Conservation (phyloP, 2,797 vertebrate genomes). For the Channa striata region DNA sequence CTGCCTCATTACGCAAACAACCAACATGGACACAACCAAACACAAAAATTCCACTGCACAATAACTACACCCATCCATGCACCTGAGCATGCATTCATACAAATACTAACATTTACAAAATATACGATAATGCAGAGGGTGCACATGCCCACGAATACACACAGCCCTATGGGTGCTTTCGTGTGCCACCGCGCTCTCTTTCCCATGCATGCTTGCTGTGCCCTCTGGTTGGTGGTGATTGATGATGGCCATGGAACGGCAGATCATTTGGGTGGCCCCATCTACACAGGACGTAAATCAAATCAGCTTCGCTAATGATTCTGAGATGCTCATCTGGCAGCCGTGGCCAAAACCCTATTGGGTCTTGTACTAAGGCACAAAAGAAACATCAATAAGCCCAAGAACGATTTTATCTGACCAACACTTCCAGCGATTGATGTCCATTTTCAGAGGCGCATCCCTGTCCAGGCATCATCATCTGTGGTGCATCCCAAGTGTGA, state of each 20-base stretch:
- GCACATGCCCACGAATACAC: constrained; percentile 46
- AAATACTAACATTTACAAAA: constrained; percentile 31
- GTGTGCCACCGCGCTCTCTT: constrained; percentile 74
- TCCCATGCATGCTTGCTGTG: constrained; percentile 77
- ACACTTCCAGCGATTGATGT: constrained; percentile 68
- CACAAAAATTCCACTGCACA: constrained; percentile 6
- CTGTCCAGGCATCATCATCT: constrained; percentile 39
- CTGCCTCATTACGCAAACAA: background rate
- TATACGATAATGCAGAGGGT: constrained; percentile 33
- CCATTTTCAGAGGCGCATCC: constrained; percentile 46
- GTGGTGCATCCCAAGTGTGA: constrained; percentile 40
- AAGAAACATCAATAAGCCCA: constrained; percentile 81
- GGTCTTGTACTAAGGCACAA: constrained; percentile 72
- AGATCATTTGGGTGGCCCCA: constrained; percentile 88
- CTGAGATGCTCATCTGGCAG: constrained; percentile 83
- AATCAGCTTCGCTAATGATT: constrained; percentile 87
- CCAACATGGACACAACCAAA: background rate
- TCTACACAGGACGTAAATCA: constrained; percentile 88
- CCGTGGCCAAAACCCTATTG: constrained; percentile 75
- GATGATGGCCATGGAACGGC: constrained; percentile 84
- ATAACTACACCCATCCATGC: background rate
- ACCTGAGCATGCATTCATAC: background rate
- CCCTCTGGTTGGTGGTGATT: constrained; percentile 88
- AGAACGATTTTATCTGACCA: constrained; percentile 78
- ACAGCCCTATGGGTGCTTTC: constrained; percentile 68